Evolutionary conservation across 2,888 invertebrate species (phyloP).

Genomic region (Melinaea marsaeus): DNA sequence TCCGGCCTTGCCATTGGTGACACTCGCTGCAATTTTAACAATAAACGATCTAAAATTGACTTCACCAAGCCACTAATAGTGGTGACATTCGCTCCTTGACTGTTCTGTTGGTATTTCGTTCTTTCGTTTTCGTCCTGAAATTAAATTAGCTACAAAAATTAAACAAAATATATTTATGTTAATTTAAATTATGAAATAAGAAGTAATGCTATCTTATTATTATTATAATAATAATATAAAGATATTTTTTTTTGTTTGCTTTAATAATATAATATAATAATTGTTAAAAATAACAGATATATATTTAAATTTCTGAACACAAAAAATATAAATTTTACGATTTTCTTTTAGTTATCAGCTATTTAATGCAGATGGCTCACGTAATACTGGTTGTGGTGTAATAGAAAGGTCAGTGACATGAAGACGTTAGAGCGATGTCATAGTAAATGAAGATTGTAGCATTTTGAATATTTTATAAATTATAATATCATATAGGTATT

Average conservation of each 20-base stretch:
- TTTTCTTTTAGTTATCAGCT: too few relatives aligned
- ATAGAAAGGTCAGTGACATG: not conserved
- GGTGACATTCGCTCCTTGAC: not conserved
- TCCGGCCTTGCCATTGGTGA: constrained; percentile 44
- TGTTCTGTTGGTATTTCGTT: too few relatives aligned
- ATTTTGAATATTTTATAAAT: not conserved
- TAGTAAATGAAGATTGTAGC: not conserved
- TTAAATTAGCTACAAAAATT: not conserved
- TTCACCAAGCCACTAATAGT: not conserved
- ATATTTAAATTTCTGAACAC: too few relatives aligned
- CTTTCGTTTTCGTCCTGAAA: not conserved
- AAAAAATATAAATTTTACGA: too few relatives aligned
- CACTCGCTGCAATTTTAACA: constrained; percentile 27
- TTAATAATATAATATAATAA: too few relatives aligned
- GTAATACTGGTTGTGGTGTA: not conserved
- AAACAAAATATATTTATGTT: not conserved
- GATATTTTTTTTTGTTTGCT: too few relatives aligned
- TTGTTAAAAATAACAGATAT: too few relatives aligned
- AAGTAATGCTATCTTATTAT: too few relatives aligned
- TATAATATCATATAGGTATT: not conserved
- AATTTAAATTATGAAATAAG: too few relatives aligned
- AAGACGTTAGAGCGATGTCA: not conserved
- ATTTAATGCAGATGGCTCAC: not conserved
- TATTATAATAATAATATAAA: too few relatives aligned
- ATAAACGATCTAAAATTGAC: not conserved